Conservation (phyloP, 2,113 vertebrate genomes). For the Callaeas wilsoni region DNA sequence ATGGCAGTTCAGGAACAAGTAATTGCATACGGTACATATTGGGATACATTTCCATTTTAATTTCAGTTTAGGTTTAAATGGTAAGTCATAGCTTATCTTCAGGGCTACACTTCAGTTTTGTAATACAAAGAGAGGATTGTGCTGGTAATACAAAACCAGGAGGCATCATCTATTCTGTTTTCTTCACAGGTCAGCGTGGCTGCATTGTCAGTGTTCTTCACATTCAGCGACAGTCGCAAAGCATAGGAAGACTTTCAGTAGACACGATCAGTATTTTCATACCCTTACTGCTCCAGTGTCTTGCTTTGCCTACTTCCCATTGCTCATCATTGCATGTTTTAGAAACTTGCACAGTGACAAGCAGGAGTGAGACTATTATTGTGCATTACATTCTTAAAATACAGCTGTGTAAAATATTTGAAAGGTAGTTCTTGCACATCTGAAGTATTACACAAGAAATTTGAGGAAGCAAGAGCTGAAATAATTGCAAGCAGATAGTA, state of each 20-base stretch:
- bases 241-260: background rate
- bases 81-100: background rate
- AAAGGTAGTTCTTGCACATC: background rate
- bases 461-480: background rate
- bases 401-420: background rate
- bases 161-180: background rate
- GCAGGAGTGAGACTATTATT: background rate
- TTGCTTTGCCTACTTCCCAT: background rate
- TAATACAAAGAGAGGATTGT: background rate
- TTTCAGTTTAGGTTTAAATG: background rate
- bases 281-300: background rate
- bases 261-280: background rate
- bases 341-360: background rate
- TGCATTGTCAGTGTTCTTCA: background rate
- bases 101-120: background rate
- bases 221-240: background rate
- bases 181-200: background rate
- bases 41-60: background rate
- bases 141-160: background rate
- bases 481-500: background rate
- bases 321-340: background rate
- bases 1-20: background rate
- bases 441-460: background rate
- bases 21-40: background rate
- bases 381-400: background rate